Percentiles rank a stretch among this genome's conserved stretches.
phyloP scores from a whole-genome alignment of 2,888 invertebrate genomes.

The Amphipyra tragopoginis region DNA sequence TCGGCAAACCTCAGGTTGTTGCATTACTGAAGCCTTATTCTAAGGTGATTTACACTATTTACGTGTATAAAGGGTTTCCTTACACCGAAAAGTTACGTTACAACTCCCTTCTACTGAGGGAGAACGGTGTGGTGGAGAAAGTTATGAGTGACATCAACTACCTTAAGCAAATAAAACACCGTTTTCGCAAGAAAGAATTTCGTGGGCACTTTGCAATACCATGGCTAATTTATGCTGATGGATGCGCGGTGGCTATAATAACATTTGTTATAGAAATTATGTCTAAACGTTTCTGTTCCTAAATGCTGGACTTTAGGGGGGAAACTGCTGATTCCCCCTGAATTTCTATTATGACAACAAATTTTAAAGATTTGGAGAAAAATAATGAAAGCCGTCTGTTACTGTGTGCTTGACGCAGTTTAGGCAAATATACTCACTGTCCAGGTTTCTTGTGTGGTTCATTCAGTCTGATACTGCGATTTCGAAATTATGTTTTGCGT shows the following conservation, averaged over 20 bases:
- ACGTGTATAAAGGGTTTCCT: constrained; percentile 77
- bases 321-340: too few relatives aligned
- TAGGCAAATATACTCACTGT: too few relatives aligned
- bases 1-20: constrained; percentile 57
- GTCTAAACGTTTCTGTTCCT: constrained; percentile 10
- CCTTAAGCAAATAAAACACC: constrained; percentile 44
- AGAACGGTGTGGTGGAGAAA: constrained; percentile 68
- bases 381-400: too few relatives aligned
- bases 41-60: constrained; percentile 71
- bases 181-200: constrained; percentile 32
- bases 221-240: constrained; percentile 65
- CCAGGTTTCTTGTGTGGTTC: too few relatives aligned
- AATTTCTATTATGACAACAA: too few relatives aligned
- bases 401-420: too few relatives aligned
- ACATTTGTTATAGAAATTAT: constrained; percentile 59
- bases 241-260: constrained; percentile 55
- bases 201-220: constrained; percentile 58
- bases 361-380: too few relatives aligned
- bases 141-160: constrained; percentile 49
- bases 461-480: too few relatives aligned
- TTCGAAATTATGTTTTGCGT: too few relatives aligned
- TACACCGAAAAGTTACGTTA: constrained; percentile 56
- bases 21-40: constrained; percentile 60
- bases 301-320: too few relatives aligned
- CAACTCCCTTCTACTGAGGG: constrained; percentile 64